Base-by-base conservation (phyloP, 53 echinoderm and acorn worm genomes). In the Luidia sarsii region DNA sequence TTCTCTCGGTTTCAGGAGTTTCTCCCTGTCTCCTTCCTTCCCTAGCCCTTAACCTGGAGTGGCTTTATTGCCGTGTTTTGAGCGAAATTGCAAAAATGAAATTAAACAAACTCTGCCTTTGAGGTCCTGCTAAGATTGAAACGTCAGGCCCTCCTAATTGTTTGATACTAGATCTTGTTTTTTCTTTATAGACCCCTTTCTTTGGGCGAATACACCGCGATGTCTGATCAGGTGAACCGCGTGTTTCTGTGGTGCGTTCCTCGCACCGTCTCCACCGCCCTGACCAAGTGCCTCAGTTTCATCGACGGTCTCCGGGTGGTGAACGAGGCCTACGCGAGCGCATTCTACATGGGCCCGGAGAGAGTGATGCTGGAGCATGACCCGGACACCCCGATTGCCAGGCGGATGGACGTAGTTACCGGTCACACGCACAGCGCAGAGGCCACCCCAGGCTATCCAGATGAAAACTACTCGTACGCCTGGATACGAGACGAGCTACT, bases 201-300 rank as follows among this genome's bases (percentile, higher is more conserved):
- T n/a, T n/a, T n/a, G n/a, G n/a, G n/a, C n/a, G n/a, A n/a, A n/a
- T n/a, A n/a, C n/a, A n/a, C n/a, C n/a, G n/a, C n/a, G n/a, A 65
- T 65, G 65, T 51, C 70, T 33, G 70, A 53, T 22, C 19, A 70
- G 27, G 7, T 70, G 31, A 70, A 70, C 70, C 34, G 70, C 33
- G 51, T 70, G 32, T 70, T 70, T 70, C 52, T 70, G 33, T 70
- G 70, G 70, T 70, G 70, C 51, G 20, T 70, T 9, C 70, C 70
- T 7, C 70, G 70, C 20, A 70, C 70, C 33, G 70, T 70, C 9
- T 70, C 70, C 2, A 70, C 70, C 7, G 70, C 70, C 30, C 21
- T 70, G 11, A 4, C 34, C 14, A 70, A 70, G 34, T 70, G 70
- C 23, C 23, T 70, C 70, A 53, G 70, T 30, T 70, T 70, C 52